phyloP scores from a whole-genome alignment of 2,797 vertebrate genomes.

The Smutsia temminckii region DNA sequence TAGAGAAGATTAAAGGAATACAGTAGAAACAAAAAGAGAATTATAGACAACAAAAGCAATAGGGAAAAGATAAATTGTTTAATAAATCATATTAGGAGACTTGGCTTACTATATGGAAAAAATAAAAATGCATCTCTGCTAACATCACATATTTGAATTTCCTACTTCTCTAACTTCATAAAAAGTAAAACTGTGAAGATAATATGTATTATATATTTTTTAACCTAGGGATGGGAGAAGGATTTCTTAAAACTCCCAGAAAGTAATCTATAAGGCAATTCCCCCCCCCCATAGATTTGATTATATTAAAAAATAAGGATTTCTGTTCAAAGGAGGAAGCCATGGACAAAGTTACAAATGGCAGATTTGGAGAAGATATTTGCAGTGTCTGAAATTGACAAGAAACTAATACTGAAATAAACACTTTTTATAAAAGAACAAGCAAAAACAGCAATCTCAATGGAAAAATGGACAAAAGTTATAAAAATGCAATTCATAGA shows the following conservation, averaged over 20 bases:
- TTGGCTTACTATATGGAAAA: background rate
- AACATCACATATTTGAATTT: background rate
- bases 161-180: slow-evolving; percentile 13
- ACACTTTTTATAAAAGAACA: background rate
- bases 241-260: background rate
- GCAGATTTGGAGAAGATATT: background rate
- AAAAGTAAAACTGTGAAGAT: background rate
- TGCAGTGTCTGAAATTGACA: background rate
- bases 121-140: background rate
- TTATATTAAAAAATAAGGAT: background rate
- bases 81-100: slow-evolving; percentile 1
- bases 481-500: background rate
- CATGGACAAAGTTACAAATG: background rate
- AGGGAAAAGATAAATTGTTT: background rate
- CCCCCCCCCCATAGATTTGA: background rate
- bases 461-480: background rate
- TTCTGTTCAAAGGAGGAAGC: background rate
- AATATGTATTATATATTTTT: background rate
- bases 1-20: background rate
- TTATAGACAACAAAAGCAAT: background rate
- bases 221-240: background rate
- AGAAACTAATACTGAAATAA: slow-evolving; percentile 19
- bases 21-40: slow-evolving; percentile 31
- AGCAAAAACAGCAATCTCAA: background rate
- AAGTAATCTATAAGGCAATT: background rate